phyloP scores from a whole-genome alignment of 92 coral and sea anemone genomes.

The Zoanthus sociatus region DNA sequence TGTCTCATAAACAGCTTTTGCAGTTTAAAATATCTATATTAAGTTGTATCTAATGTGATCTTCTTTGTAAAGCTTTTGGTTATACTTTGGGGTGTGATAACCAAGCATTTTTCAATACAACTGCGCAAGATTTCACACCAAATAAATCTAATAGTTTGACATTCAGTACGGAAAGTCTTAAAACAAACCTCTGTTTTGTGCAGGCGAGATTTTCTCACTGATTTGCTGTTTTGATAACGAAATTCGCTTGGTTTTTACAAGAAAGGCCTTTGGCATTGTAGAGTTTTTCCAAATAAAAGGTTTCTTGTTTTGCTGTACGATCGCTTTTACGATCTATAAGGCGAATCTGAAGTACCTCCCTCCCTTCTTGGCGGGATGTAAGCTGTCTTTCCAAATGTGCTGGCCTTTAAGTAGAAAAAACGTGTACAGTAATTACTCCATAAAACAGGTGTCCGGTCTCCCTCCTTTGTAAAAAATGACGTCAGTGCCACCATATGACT shows the following conservation, averaged over 20 bases:
- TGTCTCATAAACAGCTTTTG: too few relatives aligned
- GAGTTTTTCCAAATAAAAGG: background rate
- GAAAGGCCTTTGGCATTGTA: constrained; percentile 76
- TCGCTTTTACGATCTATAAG: background rate
- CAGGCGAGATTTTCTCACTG: constrained; percentile 14
- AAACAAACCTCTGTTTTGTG: constrained; percentile 35
- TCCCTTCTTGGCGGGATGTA: background rate
- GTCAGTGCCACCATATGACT: constrained; percentile 52
- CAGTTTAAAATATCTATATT: too few relatives aligned
- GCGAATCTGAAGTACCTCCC: background rate
- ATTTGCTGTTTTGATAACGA: constrained; percentile 43
- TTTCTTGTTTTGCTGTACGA: background rate
- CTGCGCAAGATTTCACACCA: background rate
- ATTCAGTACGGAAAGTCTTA: background rate
- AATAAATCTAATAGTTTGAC: background rate
- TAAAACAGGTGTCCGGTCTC: constrained; percentile 57
- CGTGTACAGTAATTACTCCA: constrained; percentile 63
- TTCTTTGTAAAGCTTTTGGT: background rate
- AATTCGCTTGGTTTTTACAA: constrained; percentile 63
- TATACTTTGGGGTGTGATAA: too few relatives aligned
- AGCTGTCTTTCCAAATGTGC: background rate
- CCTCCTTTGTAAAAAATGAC: constrained; percentile 62
- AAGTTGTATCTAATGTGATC: too few relatives aligned
- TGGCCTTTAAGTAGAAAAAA: constrained; percentile 36
- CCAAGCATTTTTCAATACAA: too few relatives aligned